Percentiles rank a stretch among this genome's conserved stretches.
These are phyloP conservation scores for Mythimna ferrago DNA, from an alignment of 2,888 invertebrate genomes.

Conservation along the genomic window DNA sequence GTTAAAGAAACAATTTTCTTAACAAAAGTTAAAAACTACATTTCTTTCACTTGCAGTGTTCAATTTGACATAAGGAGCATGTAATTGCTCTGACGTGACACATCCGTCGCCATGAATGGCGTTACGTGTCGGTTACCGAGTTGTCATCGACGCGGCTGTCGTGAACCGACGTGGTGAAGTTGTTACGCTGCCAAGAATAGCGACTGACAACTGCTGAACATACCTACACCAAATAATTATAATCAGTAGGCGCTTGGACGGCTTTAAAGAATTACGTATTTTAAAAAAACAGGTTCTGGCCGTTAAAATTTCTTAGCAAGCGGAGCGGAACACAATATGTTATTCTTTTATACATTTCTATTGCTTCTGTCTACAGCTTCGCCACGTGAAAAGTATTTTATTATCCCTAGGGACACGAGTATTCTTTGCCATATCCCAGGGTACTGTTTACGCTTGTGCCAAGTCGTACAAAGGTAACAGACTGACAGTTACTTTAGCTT, in stretches of 20 bases:
- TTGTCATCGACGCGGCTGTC: constrained; percentile 39
- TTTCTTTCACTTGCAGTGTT: neutral
- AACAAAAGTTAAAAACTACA: neutral
- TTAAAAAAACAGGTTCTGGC: constrained; percentile 11
- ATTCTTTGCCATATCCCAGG: neutral
- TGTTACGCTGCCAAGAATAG: constrained; percentile 53
- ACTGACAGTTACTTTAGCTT: neutral
- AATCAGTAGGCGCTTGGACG: constrained; percentile 34
- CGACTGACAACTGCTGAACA: constrained; percentile 34
- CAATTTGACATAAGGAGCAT: neutral
- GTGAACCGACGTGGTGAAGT: constrained; percentile 27
- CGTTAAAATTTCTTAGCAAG: neutral
- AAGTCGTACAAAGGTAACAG: neutral
- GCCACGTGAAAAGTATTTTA: neutral
- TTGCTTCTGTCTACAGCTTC: neutral
- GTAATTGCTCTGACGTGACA: constrained; percentile 3
- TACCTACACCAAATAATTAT: constrained; percentile 45
- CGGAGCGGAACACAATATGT: constrained; percentile 11
- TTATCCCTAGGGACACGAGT: neutral
- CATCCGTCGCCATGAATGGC: constrained; percentile 35
- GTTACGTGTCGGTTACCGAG: constrained; percentile 43
- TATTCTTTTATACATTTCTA: neutral
- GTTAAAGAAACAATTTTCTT: neutral
- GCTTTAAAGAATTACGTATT: constrained; percentile 34
- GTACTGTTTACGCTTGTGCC: neutral